A percentile compares a stretch with the other conserved stretches of the same genome.
phyloP scores from a whole-genome alignment of 2,797 vertebrate species.

The Sebastes alutus region DNA sequence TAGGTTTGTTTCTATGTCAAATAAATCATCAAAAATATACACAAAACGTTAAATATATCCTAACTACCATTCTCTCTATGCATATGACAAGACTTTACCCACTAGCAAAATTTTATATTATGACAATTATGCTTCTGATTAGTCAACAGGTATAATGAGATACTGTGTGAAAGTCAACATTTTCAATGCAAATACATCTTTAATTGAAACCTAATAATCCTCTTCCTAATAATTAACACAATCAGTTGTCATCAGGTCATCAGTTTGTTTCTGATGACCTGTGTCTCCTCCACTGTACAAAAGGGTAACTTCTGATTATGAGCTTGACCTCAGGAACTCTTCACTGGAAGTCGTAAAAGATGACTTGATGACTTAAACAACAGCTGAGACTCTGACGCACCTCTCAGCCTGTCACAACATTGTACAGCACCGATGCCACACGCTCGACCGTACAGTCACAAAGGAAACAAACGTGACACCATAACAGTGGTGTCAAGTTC shows the following conservation, averaged over 20 bases:
- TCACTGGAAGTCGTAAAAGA: neutral
- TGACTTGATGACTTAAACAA: neutral
- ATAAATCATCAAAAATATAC: neutral
- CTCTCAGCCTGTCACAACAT: neutral
- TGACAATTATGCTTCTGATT: neutral
- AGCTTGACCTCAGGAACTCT: conserved; percentile 6
- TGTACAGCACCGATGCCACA: neutral
- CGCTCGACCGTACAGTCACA: neutral
- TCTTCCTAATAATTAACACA: neutral
- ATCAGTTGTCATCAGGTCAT: neutral
- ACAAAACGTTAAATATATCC: neutral
- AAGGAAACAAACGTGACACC: conserved; percentile 21
- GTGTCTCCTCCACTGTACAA: neutral
- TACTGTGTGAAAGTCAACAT: neutral
- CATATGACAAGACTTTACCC: neutral
- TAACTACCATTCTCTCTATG: neutral
- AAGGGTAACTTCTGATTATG: neutral
- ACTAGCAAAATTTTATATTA: neutral
- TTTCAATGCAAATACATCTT: neutral
- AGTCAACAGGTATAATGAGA: neutral
- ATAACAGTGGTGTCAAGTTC: conserved; percentile 17
- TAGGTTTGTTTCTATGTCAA: neutral
- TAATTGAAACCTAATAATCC: neutral
- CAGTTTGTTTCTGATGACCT: neutral
- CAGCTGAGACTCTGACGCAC: conserved; percentile 7